A percentile compares a stretch with the other conserved stretches of the same genome.
Evolutionary conservation across 2,113 vertebrate genomes (phyloP).

Genomic region (Lethenteron reissneri): DNA sequence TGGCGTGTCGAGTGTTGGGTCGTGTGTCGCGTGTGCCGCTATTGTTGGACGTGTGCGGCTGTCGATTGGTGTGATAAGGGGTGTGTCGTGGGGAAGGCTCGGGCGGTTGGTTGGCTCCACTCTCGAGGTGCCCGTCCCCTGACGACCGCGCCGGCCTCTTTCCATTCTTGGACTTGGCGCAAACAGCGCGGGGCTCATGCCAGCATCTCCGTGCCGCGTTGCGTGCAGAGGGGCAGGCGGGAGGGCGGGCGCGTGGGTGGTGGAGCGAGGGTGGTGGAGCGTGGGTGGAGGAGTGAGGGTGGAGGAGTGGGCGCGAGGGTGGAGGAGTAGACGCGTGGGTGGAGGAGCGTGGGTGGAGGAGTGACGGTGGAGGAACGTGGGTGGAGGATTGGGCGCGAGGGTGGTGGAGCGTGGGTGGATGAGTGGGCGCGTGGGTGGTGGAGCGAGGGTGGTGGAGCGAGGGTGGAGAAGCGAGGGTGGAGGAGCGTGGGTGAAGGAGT

Average conservation of each 20-base stretch:
- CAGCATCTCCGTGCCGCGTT: conserved; percentile 25
- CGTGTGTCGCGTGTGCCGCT: too few relatives aligned
- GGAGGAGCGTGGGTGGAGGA: too few relatives aligned
- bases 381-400: conserved; percentile 28
- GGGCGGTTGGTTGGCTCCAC: background rate
- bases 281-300: background rate
- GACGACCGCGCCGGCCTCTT: conserved; percentile 10
- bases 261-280: background rate
- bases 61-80: background rate
- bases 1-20: too few relatives aligned
- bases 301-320: background rate
- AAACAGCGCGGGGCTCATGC: conserved; percentile 22
- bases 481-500: too few relatives aligned
- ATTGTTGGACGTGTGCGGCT: background rate
- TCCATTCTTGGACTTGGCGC: conserved; percentile 10
- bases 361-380: conserved; percentile 24
- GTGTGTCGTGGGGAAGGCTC: conserved; percentile 12
- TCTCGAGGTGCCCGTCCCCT: conserved; percentile 8
- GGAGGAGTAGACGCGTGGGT: conserved; percentile 44
- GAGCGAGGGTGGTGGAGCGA: conserved; percentile 8
- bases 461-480: too few relatives aligned
- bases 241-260: conserved; percentile 23
- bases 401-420: conserved; percentile 19
- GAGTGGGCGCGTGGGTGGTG: background rate
- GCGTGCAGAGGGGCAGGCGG: conserved; percentile 23